Evolutionary conservation across 2,888 invertebrate species (phyloP), one percentile per base, ranked within the genome.

Genomic region (Argyresthia goedartella): DNA sequence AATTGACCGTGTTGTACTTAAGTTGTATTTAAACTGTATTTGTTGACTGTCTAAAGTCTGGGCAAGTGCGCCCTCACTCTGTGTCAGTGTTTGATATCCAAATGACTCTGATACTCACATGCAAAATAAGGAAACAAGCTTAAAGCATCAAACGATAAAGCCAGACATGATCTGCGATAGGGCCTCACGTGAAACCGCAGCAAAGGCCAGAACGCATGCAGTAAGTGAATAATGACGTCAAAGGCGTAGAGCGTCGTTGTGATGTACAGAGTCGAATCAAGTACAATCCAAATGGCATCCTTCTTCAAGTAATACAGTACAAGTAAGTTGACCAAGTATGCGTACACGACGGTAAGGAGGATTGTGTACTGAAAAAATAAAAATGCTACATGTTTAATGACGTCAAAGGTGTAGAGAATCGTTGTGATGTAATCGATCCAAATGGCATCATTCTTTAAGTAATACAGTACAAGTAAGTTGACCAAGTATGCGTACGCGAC

Each of bases 141-240:
- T 1, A 76, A n/a, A 0, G 73, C 42, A 56, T 85, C 85, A 52
- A 68, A 76, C 0, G 55, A 8, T 3, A 81, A 55, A 14, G 69
- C 58, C 0, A 69, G 13, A 1, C 52, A 13, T 51, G 62, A 73
- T 51, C 78, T 66, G 56, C 74, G 67, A 36, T 70, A 71, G 0
- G 75, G 71, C 49, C 78, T 67, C 52, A 76, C 67, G 49, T 84
- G 65, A 4, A 72, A 33, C 1, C 81, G 64, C 2, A 80, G 67
- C 4, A 71, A 49, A 0, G 79, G 69, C 85, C 84, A 85, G 51
- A 64, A 73, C 0, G 58, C 39, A 35, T 85, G 84, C 6, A 81
- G 55, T 1, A 76, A 46, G 16, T 73, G 68, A 3, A 78, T 51
- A 0, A 70, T 4, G 1, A 81, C 65, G 54, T 85, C 82, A 2